Percentiles rank a stretch among this genome's conserved stretches.
phyloP scores from a whole-genome alignment of 2,888 invertebrate genomes.

The Coleophora deauratella region DNA sequence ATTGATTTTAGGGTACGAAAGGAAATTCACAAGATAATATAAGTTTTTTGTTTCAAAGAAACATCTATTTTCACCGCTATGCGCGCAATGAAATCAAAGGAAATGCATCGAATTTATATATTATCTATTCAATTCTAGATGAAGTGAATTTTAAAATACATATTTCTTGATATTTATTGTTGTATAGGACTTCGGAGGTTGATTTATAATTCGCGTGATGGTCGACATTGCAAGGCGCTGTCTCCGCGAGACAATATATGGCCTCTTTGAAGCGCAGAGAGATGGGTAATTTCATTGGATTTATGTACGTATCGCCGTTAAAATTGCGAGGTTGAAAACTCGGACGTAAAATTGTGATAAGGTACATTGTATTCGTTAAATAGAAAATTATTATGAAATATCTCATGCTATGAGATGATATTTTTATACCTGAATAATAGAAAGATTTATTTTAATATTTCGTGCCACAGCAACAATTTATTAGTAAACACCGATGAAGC shows the following conservation, averaged over 20 bases:
- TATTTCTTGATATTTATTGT: too few species aligned
- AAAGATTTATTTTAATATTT: too few species aligned
- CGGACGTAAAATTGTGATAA: conserved; percentile 47
- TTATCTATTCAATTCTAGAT: too few species aligned
- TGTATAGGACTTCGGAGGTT: conserved; percentile 20
- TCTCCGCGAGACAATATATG: conserved; percentile 61
- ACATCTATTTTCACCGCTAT: too few species aligned
- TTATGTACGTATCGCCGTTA: conserved; percentile 64
- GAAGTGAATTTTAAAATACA: too few species aligned
- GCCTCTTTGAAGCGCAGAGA: conserved; percentile 68
- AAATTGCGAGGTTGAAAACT: conserved; percentile 59
- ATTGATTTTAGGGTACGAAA: neutral
- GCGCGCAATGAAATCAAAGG: too few species aligned
- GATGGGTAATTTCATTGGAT: conserved; percentile 71
- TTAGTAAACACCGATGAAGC: too few species aligned
- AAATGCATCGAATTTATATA: too few species aligned
- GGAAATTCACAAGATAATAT: too few species aligned
- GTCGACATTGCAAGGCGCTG: conserved; percentile 60
- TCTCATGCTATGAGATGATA: neutral
- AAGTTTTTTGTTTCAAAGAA: too few species aligned
- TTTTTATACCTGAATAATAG: too few species aligned
- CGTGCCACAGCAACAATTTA: too few species aligned
- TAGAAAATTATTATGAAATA: conserved; percentile 2
- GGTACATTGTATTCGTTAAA: conserved; percentile 34
- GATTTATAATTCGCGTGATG: conserved; percentile 66